Conservation (phyloP, 2,797 vertebrate species). For the Lithobates sylvaticus region DNA sequence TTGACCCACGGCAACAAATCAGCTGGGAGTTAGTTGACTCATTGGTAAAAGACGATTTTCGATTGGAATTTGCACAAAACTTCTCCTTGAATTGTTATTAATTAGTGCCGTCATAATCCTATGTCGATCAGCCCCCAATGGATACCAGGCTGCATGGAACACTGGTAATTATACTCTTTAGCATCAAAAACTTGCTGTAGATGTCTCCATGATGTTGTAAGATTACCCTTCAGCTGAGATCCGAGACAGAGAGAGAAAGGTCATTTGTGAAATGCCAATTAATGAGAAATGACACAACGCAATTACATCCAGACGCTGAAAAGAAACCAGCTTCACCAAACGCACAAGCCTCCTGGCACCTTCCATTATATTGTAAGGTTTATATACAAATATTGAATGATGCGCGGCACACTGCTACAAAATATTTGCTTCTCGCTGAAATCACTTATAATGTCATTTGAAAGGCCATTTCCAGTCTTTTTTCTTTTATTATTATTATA, state of each 20-base stretch:
- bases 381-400: constrained; percentile 28
- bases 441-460: too few relatives aligned
- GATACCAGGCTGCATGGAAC: not conserved
- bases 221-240: constrained; percentile 46
- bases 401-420: not conserved
- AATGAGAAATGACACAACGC: constrained; percentile 39
- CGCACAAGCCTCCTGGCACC: not conserved
- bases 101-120: not conserved
- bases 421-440: too few relatives aligned
- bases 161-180: constrained; percentile 23
- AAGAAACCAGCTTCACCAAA: constrained; percentile 5
- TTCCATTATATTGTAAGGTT: constrained; percentile 26
- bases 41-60: not conserved
- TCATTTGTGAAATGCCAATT: constrained; percentile 48
- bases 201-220: constrained; percentile 25
- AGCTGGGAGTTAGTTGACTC: not conserved
- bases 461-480: too few relatives aligned
- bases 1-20: not conserved
- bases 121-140: not conserved
- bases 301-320: constrained; percentile 22
- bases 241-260: constrained; percentile 36
- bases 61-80: too few relatives aligned
- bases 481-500: too few relatives aligned
- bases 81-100: too few relatives aligned
- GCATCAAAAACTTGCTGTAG: not conserved